Conservation (phyloP, 2,797 vertebrate species). For the Mus spretus region DNA sequence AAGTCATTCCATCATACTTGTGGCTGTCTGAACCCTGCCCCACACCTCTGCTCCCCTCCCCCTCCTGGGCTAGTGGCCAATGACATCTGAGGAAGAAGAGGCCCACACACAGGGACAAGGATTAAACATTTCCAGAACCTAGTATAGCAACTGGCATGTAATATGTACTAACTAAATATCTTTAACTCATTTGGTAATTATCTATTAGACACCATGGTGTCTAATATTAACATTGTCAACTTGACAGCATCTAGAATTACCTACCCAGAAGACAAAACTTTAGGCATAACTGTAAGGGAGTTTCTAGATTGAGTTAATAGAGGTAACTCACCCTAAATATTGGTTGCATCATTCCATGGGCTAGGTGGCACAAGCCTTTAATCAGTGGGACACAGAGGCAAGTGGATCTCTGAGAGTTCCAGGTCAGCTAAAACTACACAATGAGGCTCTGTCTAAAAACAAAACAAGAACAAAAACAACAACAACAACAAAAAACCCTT, state of each 20-base stretch:
- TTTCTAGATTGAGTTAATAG: not conserved
- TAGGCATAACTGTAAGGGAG: not conserved
- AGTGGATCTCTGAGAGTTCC: not conserved
- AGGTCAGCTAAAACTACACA: not conserved
- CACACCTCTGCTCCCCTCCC: not conserved
- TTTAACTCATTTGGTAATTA: not conserved
- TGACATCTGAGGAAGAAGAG: not conserved
- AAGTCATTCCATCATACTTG: not conserved
- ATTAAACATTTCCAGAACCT: not conserved
- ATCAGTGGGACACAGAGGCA: not conserved
- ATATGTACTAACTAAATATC: not conserved
- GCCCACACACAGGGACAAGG: not conserved
- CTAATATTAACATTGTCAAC: not conserved
- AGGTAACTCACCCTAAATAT: not conserved
- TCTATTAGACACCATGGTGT: not conserved
- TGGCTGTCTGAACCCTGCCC: not conserved
- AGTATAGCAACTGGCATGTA: not conserved
- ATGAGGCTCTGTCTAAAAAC: no score
- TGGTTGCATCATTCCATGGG: not conserved
- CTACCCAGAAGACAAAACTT: not conserved
- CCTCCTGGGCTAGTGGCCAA: not conserved
- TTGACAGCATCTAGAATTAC: not conserved
- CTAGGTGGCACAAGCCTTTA: not conserved
- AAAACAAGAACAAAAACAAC: not conserved
- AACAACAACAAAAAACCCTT: not conserved